A percentile compares a stretch with the other conserved stretches of the same genome.
Evolutionary conservation across 2,113 vertebrate species (phyloP).

Genomic region (Lagopus leucura): DNA sequence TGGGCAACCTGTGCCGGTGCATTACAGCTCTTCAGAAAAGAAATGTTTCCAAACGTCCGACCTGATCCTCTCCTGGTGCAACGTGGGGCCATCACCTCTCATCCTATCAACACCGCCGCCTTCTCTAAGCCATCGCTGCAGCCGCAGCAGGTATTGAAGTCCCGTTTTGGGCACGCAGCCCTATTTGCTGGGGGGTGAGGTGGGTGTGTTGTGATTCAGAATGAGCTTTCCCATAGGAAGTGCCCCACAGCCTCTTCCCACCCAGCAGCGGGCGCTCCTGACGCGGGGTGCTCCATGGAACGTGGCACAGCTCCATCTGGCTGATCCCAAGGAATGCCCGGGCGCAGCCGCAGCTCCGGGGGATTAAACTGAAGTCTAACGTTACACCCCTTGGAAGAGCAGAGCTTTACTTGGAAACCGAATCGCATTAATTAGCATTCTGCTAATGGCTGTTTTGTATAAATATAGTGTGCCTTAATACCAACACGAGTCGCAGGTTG

Average conservation of each 20-base stretch:
- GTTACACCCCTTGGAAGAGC: constrained; percentile 75
- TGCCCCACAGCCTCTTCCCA: not conserved
- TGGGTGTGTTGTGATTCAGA: rapidly evolving
- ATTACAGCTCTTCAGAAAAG: no score
- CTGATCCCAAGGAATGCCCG: constrained; percentile 74
- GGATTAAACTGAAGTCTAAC: constrained; percentile 74
- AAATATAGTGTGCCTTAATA: constrained; percentile 75
- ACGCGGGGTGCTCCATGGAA: constrained; percentile 48
- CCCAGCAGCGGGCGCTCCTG: not conserved
- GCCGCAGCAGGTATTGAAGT: no score
- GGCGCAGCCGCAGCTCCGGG: constrained; percentile 72
- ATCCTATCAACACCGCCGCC: no score
- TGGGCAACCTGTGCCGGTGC: no score
- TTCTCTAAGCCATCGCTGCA: not conserved
- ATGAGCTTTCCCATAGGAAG: not conserved
- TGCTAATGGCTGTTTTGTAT: constrained; percentile 79
- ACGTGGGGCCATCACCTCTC: no score
- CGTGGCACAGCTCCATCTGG: constrained; percentile 72
- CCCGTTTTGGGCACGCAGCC: rapidly evolving
- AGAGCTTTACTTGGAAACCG: constrained; percentile 75
- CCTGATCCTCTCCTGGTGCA: no score
- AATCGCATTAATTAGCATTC: constrained; percentile 78
- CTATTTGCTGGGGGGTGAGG: rapidly evolving
- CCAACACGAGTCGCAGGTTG: constrained; percentile 63
- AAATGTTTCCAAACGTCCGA: no score